Evolutionary conservation across 2,888 invertebrate species (phyloP), one percentile per base, ranked within the genome.

Genomic region (Machimus atricapillus): DNA sequence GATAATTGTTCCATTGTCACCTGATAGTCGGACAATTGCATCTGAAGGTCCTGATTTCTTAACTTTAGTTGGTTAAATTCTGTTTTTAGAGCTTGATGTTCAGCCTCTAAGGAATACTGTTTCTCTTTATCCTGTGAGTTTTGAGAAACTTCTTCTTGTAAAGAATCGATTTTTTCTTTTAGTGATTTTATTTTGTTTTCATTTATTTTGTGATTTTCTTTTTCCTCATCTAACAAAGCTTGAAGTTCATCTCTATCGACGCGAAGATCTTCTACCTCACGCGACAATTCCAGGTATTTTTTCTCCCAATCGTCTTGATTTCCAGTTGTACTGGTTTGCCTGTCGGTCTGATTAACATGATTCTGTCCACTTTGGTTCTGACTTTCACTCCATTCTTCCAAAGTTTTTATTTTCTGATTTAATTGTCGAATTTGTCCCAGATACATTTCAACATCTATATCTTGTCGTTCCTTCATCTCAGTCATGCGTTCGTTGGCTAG

Each of bases 381-480:
- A n/a, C 31, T 40, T 12, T 85, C 85, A 27, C 90, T 90, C 94
- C 94, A 94, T 88, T 94, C 93, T 43, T 91, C 91, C 12, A 95
- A 91, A 56, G 93, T 93, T 85, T 94, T 94, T 9, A 97, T 90
- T 92, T 96, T 96, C 85, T 95, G 94, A 89, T 94, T 94, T 1
- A 96, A 93, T 90, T 96, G 96, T 89, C 95, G 94, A 89, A 95
- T 95, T 90, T 96, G 94, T 87, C 94, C 94, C 90, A 96, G 95
- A 93, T 95, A 95, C 90, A 95, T 93, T 88, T 96, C 94, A 27
- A 97, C 93, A 91, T 97, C 96, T 90, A 94, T 94, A 89, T 97
- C 97, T 91, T 97, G 95, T 88, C 95, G 95, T 90, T 97, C 97
- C 92, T 97, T 97, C 92, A 96, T 94, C 90, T 97, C 97, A 1